These are phyloP conservation scores for Camponotus fellah DNA, from an alignment of 2,888 invertebrate species.

Conservation along the genomic window DNA sequence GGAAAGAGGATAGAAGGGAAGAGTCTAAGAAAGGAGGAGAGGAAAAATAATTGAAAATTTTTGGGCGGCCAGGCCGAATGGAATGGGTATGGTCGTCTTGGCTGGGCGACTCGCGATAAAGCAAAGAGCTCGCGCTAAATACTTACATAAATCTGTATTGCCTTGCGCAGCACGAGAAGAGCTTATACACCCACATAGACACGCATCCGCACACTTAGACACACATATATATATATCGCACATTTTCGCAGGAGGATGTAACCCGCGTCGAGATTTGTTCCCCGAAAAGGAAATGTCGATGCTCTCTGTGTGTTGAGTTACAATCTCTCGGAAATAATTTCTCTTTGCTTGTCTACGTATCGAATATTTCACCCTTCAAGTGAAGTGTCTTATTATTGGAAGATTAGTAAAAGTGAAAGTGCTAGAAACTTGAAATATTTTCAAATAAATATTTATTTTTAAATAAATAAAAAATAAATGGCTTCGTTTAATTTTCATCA, in stretches of 20 bases:
- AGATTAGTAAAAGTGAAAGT: neutral
- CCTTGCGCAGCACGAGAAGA: conserved; percentile 82
- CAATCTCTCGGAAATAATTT: conserved; percentile 15
- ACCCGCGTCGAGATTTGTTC: conserved; percentile 53
- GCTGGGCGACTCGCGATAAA: conserved; percentile 85
- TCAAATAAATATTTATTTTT: no score
- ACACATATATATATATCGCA: conserved; percentile 9
- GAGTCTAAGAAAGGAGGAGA: conserved; percentile 41
- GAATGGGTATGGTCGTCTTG: conserved; percentile 72
- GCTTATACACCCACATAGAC: conserved; percentile 79
- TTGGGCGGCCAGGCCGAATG: conserved; percentile 70
- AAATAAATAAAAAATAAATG: neutral
- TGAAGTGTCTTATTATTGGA: neutral
- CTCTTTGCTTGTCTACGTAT: neutral
- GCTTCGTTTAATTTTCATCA: neutral
- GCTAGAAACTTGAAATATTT: neutral
- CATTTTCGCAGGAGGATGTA: conserved; percentile 54
- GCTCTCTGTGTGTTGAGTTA: conserved; percentile 15
- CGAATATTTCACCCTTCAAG: neutral
- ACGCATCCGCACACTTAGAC: conserved; percentile 53
- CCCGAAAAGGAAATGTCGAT: conserved; percentile 55
- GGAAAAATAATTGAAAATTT: conserved; percentile 79
- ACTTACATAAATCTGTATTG: conserved; percentile 86
- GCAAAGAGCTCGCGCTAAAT: conserved; percentile 85
- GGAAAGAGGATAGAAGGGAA: conserved; percentile 18